These are phyloP conservation scores for Pogonophryne albipinna DNA, from an alignment of 2,797 vertebrate genomes.

Conservation along the genomic window DNA sequence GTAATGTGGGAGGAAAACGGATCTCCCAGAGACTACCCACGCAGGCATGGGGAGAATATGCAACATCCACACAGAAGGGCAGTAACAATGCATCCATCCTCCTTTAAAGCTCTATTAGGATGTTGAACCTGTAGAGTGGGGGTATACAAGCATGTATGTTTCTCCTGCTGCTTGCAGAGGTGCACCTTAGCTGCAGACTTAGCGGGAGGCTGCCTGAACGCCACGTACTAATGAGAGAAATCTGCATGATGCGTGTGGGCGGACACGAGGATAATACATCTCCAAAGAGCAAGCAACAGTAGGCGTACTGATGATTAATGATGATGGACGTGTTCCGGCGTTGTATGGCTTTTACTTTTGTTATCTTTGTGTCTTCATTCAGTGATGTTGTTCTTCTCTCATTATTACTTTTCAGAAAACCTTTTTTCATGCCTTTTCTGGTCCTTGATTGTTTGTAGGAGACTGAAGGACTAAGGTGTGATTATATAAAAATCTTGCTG, in stretches of 20 bases:
- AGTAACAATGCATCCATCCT: conserved; percentile 1
- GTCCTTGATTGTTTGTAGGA: no score
- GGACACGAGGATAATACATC: conserved; percentile 68
- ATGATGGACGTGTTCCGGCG: conserved; percentile 61
- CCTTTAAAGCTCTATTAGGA: conserved; percentile 37
- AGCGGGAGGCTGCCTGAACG: conserved; percentile 48
- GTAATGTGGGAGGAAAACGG: conserved; percentile 1
- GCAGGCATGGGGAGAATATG: not conserved
- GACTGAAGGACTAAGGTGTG: no score
- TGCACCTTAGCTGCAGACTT: conserved; percentile 51
- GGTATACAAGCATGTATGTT: conserved; percentile 30
- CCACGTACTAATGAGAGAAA: conserved; percentile 65
- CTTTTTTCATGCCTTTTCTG: no score
- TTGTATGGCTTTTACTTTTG: conserved; percentile 30
- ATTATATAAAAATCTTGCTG: no score
- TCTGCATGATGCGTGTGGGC: conserved; percentile 64
- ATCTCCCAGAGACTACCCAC: not conserved
- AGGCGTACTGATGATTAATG: conserved; percentile 68
- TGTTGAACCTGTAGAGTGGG: conserved; percentile 26
- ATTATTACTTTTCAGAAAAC: no score
- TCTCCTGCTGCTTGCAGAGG: conserved; percentile 19
- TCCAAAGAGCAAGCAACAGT: conserved; percentile 61
- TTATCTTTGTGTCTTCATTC: not conserved
- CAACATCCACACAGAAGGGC: not conserved
- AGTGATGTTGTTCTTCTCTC: conserved; percentile 11